Evolutionary conservation across 2,113 vertebrate genomes (phyloP).

Genomic region (Leucosticte australis): DNA sequence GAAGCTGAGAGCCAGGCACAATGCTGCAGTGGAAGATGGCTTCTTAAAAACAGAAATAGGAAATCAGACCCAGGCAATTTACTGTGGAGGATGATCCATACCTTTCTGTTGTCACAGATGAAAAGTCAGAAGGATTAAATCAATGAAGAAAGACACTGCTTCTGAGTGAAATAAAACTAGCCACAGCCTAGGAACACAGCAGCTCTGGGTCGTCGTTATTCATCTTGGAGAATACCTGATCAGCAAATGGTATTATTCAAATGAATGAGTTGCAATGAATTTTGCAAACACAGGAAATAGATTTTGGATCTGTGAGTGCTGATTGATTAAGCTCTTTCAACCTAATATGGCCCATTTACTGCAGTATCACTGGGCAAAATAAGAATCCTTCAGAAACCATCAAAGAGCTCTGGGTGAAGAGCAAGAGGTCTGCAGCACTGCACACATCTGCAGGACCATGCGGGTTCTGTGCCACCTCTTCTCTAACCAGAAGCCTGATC

Average conservation of each 20-base stretch:
- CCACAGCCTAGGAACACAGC: background rate
- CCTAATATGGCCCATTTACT: background rate
- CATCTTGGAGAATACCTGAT: background rate
- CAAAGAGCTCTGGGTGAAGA: background rate
- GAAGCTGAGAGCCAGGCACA: background rate
- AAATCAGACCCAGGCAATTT: background rate
- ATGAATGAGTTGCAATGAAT: background rate
- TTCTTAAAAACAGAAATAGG: background rate
- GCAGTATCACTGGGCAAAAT: background rate
- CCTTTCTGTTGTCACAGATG: background rate
- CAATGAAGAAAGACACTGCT: background rate
- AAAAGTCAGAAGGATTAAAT: background rate
- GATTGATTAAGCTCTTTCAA: conserved; percentile 10
- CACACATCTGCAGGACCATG: background rate
- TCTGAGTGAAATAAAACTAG: background rate
- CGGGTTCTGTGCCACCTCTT: background rate
- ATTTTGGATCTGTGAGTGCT: background rate
- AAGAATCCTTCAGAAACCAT: background rate
- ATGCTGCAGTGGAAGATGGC: background rate
- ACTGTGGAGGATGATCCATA: background rate
- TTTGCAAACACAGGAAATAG: conserved; percentile 40
- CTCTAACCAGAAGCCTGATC: background rate
- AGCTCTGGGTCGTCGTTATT: background rate
- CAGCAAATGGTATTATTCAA: background rate
- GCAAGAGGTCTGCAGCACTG: background rate